Evolutionary conservation across 2,888 invertebrate genomes (phyloP), one percentile per base, ranked within the genome.

Genomic region (Drosophila yooni): DNA sequence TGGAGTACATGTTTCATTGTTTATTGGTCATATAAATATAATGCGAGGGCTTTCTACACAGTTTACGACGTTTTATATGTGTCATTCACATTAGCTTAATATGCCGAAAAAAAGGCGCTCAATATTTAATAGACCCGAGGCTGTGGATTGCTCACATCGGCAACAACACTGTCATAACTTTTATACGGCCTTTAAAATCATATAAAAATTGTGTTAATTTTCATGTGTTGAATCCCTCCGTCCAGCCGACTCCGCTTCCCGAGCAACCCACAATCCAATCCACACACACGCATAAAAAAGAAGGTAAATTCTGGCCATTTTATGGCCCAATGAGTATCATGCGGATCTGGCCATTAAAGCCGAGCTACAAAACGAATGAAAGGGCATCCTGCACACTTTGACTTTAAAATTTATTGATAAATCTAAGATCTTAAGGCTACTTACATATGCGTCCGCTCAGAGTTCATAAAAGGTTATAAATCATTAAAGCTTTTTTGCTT

Each of bases 131-230:
- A 82, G 82, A 78, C 70, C 52, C 29, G 40, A 29, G 53, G 68
- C 79, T 18, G 69, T 54, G 73, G 60, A 79, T 79, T 76, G 66
- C 69, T 69, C 53, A 46, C 31, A 34, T 66, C 51, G 79, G 34
- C 48, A 51, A 52, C 58, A 62, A 74, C 76, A 71, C 59, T 76
- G 87, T 81, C 89, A 77, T 85, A 88, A 85, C 88, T 81, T 85
- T 83, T 86, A 88, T 88, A 79, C 62, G 80, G 76, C 80, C 75
- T 88, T 88, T 87, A 89, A 88, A 88, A 86, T 86, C 89, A 61
- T 80, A 86, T 86, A 86, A 86, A 88, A 88, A 86, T 66, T 79
- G 85, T 88, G 85, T 86, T 88, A 86, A 86, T 86, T 88, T 86
- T 83, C 88, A 84, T 84, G 79, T 88, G 89, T 88, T 83, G 81